phyloP scores from a whole-genome alignment of 2,113 vertebrate species.

The human region DNA sequence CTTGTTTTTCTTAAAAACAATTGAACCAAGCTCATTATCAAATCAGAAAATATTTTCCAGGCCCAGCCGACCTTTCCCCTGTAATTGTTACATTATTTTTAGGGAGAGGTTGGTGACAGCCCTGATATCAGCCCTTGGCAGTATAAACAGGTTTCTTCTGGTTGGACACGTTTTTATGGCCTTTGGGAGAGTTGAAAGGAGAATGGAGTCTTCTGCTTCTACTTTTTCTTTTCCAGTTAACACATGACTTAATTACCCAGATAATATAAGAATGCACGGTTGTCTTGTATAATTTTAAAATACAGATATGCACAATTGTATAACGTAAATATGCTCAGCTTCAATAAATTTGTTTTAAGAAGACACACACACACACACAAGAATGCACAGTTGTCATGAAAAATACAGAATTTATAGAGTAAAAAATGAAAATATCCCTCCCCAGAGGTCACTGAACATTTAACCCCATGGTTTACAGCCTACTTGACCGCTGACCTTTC shows the following conservation, averaged over 20 bases:
- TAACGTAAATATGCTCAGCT: no score
- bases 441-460: background rate
- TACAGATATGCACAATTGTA: no score
- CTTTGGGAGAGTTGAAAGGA: background rate
- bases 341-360: no score
- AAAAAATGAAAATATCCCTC: background rate
- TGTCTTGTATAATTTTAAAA: background rate
- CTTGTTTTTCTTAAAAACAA: background rate
- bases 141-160: background rate
- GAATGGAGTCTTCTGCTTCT: background rate
- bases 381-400: background rate
- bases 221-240: background rate
- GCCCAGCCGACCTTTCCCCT: background rate
- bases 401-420: background rate
- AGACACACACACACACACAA: background rate
- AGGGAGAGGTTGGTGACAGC: background rate
- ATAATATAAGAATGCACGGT: background rate
- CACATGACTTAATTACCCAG: background rate
- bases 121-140: background rate
- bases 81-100: background rate
- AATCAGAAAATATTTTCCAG: background rate
- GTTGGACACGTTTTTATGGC: background rate
- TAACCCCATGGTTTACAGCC: no score
- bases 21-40: background rate
- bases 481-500: background rate